phyloP scores from a whole-genome alignment of 2,797 vertebrate genomes.

The Catharus ustulatus region DNA sequence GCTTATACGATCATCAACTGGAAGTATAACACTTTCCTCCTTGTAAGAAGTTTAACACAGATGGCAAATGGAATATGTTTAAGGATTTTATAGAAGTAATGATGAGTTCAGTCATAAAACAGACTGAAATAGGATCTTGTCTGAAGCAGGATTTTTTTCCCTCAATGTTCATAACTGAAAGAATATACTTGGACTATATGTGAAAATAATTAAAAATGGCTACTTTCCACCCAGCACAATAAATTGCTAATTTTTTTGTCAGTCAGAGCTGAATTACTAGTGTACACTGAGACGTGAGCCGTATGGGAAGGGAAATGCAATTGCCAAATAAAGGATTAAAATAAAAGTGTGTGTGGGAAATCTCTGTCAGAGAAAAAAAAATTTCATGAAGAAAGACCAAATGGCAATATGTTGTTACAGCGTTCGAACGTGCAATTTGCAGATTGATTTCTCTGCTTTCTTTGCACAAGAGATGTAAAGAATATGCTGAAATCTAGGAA shows the following conservation, averaged over 20 bases:
- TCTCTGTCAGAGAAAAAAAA: slow-evolving; percentile 13
- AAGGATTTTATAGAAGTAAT: slow-evolving; percentile 25
- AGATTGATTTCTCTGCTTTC: slow-evolving; percentile 55
- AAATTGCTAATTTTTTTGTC: slow-evolving; percentile 47
- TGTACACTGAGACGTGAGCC: neutral
- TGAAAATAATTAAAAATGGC: slow-evolving; percentile 43
- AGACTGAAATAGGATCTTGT: neutral
- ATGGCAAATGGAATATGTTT: slow-evolving; percentile 6
- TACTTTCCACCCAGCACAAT: neutral
- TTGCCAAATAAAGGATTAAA: slow-evolving; percentile 38
- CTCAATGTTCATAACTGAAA: neutral
- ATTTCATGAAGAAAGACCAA: slow-evolving; percentile 12
- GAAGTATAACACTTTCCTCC: neutral
- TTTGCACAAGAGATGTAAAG: slow-evolving; percentile 61
- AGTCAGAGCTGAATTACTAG: slow-evolving; percentile 18
- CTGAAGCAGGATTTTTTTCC: neutral
- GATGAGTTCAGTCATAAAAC: slow-evolving; percentile 3
- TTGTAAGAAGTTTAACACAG: slow-evolving; percentile 4
- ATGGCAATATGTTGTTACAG: slow-evolving; percentile 22
- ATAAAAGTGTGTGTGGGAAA: neutral
- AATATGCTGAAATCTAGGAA: slow-evolving; percentile 69
- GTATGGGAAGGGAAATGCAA: neutral
- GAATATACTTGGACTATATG: slow-evolving; percentile 9
- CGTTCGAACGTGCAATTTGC: neutral
- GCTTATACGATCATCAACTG: neutral